Evolutionary conservation across 1,140 invertebrate genomes (phyloP), one percentile per base, ranked within the genome.

Genomic region (Solenopsis invicta): DNA sequence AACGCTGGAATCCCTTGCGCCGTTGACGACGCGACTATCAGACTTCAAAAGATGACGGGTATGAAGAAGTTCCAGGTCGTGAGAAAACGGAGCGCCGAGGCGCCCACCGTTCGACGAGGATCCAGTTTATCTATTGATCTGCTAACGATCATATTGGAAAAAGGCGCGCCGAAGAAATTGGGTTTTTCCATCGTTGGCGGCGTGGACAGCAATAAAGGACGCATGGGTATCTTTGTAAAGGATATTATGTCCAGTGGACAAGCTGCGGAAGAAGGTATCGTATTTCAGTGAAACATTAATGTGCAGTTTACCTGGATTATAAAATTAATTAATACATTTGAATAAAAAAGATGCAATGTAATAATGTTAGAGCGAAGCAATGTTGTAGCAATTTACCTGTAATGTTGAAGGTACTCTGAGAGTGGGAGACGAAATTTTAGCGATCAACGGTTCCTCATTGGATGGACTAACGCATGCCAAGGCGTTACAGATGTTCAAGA

Each of bases 101-200:
- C 88, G 2, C 48, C 69, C 10, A 21, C 77, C 50, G n/a, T 88
- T 0, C 90, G 92, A 41, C 89, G 94, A 62, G 92, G 92, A 0
- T 89, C 92, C 0, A 95, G 94, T 76, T 75, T 94, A 0, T 93
- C 93, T 0, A 90, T 94, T 85, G 93, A 95, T 66, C 80, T 94
- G n/a, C 13, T 95, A 9, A 94, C 94, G 0, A 77, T 95, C 12
- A 89, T 85, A 4, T 95, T 97, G 81, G 95, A 96, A 81, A 97
- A 97, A 92, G 97, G 97, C 0, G 92, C 95, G 0, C 94, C 96
- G 9, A 96, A 96, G 62, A 97, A 97, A 91, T 96, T 98, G 1
- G 97, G 97, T 0, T 98, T 98, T 90, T 97, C 97, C 56, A 97
- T 98, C 77, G 97, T 98, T 9, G 97, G 97, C 0, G 97, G 97